These are phyloP conservation scores for Psophia crepitans DNA, from an alignment of 2,113 vertebrate genomes.

Conservation along the genomic window DNA sequence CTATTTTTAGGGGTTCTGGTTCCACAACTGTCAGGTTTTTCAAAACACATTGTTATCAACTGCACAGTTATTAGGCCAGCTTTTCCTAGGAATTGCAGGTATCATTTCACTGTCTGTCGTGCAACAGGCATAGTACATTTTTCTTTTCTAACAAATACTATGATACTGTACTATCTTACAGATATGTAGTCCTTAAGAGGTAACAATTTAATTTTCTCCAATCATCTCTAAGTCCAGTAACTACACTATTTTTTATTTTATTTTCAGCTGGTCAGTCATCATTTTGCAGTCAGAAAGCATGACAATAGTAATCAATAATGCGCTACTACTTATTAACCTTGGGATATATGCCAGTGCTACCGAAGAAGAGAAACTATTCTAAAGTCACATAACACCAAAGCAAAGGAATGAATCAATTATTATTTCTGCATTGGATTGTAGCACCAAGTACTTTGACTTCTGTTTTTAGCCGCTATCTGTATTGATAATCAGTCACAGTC, in stretches of 20 bases:
- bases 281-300: background rate
- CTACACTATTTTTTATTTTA: background rate
- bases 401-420: background rate
- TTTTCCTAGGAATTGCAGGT: background rate
- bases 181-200: background rate
- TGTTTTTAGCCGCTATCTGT: background rate
- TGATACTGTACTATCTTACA: background rate
- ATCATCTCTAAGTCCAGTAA: background rate
- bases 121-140: rapidly evolving
- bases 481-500: background rate
- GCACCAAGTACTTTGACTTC: background rate
- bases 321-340: background rate
- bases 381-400: background rate
- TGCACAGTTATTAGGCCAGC: background rate
- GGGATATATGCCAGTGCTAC: background rate
- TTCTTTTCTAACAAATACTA: background rate
- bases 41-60: background rate
- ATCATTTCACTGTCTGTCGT: background rate
- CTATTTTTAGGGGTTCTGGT: too few species aligned
- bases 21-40: background rate
- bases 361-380: background rate
- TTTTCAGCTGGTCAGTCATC: background rate
- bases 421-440: background rate
- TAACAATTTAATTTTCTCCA: background rate
- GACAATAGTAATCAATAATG: background rate